phyloP scores from a whole-genome alignment of 2,113 vertebrate species.

The Zosterops hypoxanthus region DNA sequence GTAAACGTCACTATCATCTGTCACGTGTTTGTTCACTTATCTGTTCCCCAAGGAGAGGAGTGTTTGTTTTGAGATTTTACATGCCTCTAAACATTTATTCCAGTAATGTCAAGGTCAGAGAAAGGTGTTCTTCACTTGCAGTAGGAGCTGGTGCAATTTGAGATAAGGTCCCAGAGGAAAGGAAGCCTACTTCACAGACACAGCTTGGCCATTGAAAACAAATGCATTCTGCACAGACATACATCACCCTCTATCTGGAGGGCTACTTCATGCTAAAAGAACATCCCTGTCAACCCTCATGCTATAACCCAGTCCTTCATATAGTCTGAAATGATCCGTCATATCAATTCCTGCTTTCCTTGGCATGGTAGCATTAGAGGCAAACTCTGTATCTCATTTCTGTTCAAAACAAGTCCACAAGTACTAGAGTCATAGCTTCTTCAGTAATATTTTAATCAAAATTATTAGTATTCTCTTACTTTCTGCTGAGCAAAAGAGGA shows the following conservation, averaged over 20 bases:
- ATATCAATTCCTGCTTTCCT: neutral
- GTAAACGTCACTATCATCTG: neutral
- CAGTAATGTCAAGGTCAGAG: slow-evolving; percentile 22
- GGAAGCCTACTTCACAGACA: neutral
- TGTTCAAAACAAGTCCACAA: neutral
- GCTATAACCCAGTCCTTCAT: neutral
- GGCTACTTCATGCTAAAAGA: neutral
- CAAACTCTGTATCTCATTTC: neutral
- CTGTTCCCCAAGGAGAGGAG: neutral
- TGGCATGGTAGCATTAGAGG: neutral
- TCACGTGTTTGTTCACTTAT: neutral
- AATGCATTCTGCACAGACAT: neutral
- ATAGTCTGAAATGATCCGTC: neutral
- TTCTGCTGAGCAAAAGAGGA: neutral
- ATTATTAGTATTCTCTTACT: neutral
- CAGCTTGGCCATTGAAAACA: neutral
- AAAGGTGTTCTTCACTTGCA: neutral
- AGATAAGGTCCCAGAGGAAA: neutral
- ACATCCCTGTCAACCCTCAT: neutral
- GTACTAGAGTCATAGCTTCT: neutral
- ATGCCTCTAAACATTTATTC: neutral
- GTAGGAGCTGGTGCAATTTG: neutral
- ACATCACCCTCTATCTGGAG: neutral
- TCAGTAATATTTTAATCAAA: neutral
- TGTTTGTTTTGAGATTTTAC: neutral